These are phyloP conservation scores for Heliconius hewitsoni DNA, from an alignment of 1,140 invertebrate species.

Conservation along the genomic window DNA sequence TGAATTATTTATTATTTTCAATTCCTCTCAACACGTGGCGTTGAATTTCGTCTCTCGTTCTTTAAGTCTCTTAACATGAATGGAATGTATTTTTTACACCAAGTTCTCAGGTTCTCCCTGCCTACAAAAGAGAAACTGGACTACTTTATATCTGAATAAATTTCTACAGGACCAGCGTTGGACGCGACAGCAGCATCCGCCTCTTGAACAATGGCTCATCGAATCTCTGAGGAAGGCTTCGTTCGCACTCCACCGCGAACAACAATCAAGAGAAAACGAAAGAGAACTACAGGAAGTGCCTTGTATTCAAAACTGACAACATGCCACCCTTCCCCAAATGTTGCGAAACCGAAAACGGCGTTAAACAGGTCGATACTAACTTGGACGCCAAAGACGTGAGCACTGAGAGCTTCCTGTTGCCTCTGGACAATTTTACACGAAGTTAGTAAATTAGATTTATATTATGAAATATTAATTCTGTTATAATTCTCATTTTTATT, in stretches of 20 bases:
- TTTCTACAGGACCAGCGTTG: slow-evolving; percentile 52
- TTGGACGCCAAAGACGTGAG: slow-evolving; percentile 55
- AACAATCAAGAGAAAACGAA: slow-evolving; percentile 60
- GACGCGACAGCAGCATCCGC: slow-evolving; percentile 69
- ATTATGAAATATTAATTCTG: background rate
- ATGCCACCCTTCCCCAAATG: slow-evolving; percentile 66
- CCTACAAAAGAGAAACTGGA: too few species aligned
- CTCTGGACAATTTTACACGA: slow-evolving; percentile 41
- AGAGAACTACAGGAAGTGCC: slow-evolving; percentile 64
- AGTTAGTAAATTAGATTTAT: slow-evolving; percentile 19
- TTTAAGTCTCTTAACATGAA: too few species aligned
- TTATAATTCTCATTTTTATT: background rate
- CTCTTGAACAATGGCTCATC: slow-evolving; percentile 69
- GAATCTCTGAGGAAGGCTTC: slow-evolving; percentile 65
- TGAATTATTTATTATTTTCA: too few species aligned
- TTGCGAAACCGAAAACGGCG: slow-evolving; percentile 62
- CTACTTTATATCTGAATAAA: too few species aligned
- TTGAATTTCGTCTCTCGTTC: too few species aligned
- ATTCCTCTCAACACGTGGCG: too few species aligned
- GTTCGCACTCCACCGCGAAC: slow-evolving; percentile 53
- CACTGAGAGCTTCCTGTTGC: slow-evolving; percentile 63
- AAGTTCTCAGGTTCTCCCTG: too few species aligned
- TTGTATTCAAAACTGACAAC: slow-evolving; percentile 52
- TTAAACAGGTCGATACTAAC: slow-evolving; percentile 52
- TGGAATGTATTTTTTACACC: too few species aligned